A percentile compares a stretch with the other conserved stretches of the same genome.
Conservation (phyloP, 2,888 invertebrate genomes). For the Thereva nobilitata region DNA sequence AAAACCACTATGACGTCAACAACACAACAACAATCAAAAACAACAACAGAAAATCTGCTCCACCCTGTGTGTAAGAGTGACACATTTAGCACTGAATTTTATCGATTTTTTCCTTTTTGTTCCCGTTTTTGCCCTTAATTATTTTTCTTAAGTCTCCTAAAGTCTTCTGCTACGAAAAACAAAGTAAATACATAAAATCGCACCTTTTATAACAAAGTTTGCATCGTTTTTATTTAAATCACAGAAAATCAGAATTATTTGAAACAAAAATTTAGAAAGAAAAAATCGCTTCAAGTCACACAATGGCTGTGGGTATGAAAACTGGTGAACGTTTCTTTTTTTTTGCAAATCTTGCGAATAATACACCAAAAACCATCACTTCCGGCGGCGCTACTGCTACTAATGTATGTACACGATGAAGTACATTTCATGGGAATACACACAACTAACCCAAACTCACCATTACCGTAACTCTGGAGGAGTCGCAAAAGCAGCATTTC, state of each 20-base stretch:
- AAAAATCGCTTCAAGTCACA: neutral
- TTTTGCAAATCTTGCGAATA: constrained; percentile 16
- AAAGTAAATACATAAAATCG: too few species aligned
- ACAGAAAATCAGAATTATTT: neutral
- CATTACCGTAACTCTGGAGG: constrained; percentile 16
- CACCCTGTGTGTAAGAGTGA: constrained; percentile 18
- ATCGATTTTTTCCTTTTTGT: constrained; percentile 24
- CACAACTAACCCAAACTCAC: constrained; percentile 21
- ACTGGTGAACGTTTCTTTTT: neutral
- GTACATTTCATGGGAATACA: constrained; percentile 24
- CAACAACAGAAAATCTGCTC: constrained; percentile 1
- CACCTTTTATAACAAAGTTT: too few species aligned
- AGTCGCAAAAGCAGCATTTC: constrained; percentile 25
- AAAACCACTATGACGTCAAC: constrained; percentile 27
- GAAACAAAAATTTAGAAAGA: neutral
- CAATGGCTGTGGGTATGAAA: neutral
- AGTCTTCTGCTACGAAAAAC: too few species aligned
- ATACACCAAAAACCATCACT: constrained; percentile 53
- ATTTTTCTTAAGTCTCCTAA: too few species aligned
- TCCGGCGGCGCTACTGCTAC: constrained; percentile 59
- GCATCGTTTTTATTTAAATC: neutral
- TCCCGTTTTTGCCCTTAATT: neutral
- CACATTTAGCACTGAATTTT: constrained; percentile 19
- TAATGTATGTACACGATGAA: constrained; percentile 44
- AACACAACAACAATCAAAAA: neutral